A percentile compares a stretch with the other conserved stretches of the same genome.
phyloP scores from a whole-genome alignment of 2,888 invertebrate species.

The Platycheirus albimanus region DNA sequence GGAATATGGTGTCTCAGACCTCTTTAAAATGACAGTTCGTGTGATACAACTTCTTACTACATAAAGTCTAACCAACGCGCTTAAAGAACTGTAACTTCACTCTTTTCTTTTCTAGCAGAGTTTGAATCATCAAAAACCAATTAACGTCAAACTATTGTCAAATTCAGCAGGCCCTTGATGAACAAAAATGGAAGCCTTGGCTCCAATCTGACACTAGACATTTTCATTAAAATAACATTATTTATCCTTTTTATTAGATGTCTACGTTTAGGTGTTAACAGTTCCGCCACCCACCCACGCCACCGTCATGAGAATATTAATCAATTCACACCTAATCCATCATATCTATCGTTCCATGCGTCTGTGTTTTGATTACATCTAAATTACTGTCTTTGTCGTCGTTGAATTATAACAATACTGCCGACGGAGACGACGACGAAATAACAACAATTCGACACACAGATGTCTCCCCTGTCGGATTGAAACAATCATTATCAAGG shows the following conservation, averaged over 20 bases:
- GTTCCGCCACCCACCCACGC: constrained; percentile 16
- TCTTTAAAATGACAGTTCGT: no score
- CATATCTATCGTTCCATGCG: constrained; percentile 4
- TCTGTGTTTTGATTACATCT: constrained; percentile 19
- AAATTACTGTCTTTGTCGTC: constrained; percentile 15
- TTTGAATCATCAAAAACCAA: neutral
- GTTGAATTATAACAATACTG: constrained; percentile 7
- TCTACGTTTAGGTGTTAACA: constrained; percentile 27
- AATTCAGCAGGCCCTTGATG: neutral
- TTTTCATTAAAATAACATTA: neutral
- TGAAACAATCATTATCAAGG: constrained; percentile 1
- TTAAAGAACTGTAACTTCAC: no score
- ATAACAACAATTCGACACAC: neutral
- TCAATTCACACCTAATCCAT: constrained; percentile 29
- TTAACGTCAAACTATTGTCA: neutral
- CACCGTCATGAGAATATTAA: constrained; percentile 16
- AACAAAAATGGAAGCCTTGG: neutral
- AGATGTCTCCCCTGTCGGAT: constrained; percentile 6
- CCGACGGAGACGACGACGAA: neutral
- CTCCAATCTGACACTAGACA: neutral
- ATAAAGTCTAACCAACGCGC: no score
- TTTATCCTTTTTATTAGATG: constrained; percentile 11
- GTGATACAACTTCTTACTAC: no score
- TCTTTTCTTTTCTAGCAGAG: no score
- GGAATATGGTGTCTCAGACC: no score